These are phyloP conservation scores for Pollenia labialis DNA, from an alignment of 2,888 invertebrate genomes.

Conservation along the genomic window DNA sequence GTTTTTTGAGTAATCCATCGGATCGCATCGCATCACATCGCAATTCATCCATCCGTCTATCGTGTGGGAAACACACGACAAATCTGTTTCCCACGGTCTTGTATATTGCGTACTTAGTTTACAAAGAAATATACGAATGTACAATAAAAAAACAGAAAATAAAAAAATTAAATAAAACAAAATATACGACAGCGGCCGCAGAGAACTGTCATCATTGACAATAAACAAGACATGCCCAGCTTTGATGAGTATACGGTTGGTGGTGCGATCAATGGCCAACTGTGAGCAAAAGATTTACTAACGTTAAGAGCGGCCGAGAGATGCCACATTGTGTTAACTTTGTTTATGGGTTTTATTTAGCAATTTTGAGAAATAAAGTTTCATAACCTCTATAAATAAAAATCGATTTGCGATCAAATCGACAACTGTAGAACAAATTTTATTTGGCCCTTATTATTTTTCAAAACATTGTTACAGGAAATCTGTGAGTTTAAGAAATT, in stretches of 20 bases:
- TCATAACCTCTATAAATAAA: background rate
- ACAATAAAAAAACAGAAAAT: constrained; percentile 65
- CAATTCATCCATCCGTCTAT: constrained; percentile 84
- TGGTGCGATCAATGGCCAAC: constrained; percentile 75
- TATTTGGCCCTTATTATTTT: too few relatives aligned
- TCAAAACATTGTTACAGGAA: too few relatives aligned
- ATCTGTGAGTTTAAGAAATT: too few relatives aligned
- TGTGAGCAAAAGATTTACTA: constrained; percentile 39
- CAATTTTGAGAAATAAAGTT: background rate
- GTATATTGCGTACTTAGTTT: constrained; percentile 77
- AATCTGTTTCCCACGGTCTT: constrained; percentile 85
- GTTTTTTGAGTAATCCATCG: constrained; percentile 75
- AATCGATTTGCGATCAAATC: too few relatives aligned
- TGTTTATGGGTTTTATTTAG: background rate
- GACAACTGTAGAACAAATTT: too few relatives aligned
- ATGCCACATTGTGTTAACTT: constrained; percentile 43
- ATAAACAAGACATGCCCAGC: constrained; percentile 82
- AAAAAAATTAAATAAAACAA: constrained; percentile 73
- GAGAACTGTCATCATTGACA: constrained; percentile 83
- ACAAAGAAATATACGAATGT: constrained; percentile 72
- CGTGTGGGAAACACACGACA: constrained; percentile 85
- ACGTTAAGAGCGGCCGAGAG: constrained; percentile 11
- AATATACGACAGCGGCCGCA: constrained; percentile 76
- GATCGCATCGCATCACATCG: constrained; percentile 79
- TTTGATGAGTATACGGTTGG: constrained; percentile 65